Evolutionary conservation across 2,888 invertebrate genomes (phyloP).

Genomic region (Peribatodes rhomboidaria): DNA sequence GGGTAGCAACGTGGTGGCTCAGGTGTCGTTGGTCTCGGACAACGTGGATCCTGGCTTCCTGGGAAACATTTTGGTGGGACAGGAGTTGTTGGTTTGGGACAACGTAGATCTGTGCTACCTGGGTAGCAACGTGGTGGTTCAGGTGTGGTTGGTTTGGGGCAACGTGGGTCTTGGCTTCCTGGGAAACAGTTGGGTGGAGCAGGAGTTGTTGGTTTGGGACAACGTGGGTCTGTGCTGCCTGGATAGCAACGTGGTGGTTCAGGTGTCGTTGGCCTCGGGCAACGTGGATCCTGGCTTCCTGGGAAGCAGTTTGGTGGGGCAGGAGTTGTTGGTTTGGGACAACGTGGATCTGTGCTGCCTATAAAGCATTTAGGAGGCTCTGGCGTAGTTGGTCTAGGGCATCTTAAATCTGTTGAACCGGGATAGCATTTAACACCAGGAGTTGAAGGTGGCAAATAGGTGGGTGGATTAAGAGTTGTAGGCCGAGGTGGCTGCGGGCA

Average conservation of each 20-base stretch:
- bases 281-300: no score
- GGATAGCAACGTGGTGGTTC: no score
- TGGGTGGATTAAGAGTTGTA: slow-evolving; percentile 48
- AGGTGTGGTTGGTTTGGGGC: slow-evolving; percentile 56
- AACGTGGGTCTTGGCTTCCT: slow-evolving; percentile 60
- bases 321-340: no score
- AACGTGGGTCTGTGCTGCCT: slow-evolving; percentile 51
- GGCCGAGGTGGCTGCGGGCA: slow-evolving; percentile 63
- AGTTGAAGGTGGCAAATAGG: slow-evolving; percentile 54
- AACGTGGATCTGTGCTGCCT: slow-evolving; percentile 46
- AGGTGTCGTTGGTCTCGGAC: slow-evolving; percentile 55
- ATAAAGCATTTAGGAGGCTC: slow-evolving; percentile 53
- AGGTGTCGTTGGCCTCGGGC: no score
- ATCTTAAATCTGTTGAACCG: slow-evolving; percentile 40
- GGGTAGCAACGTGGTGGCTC: slow-evolving; percentile 51
- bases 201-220: slow-evolving; percentile 51
- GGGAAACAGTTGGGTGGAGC: slow-evolving; percentile 55
- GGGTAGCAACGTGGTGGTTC: slow-evolving; percentile 43
- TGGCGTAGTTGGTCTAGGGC: neutral
- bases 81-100: slow-evolving; percentile 49
- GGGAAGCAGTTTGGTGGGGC: no score
- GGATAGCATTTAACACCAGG: slow-evolving; percentile 55
- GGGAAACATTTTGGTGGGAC: slow-evolving; percentile 44
- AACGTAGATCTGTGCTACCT: slow-evolving; percentile 59
- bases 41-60: slow-evolving; percentile 64